Evolutionary conservation across 1,140 invertebrate species (phyloP).

Genomic region (Colletes gigas): DNA sequence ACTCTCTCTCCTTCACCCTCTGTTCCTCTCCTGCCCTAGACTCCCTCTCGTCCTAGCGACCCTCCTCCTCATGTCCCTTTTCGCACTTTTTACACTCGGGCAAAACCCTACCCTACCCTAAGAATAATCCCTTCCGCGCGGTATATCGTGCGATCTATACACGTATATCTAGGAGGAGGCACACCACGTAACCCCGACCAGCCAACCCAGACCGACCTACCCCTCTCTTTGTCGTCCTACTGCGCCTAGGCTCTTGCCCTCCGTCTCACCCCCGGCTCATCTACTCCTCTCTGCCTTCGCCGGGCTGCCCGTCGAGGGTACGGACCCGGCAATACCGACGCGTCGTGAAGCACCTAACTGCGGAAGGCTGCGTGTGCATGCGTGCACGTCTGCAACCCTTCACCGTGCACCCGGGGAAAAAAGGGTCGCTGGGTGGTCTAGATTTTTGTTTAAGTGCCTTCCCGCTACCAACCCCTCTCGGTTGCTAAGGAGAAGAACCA

Average conservation of each 20-base stretch:
- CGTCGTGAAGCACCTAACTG: constrained; percentile 56
- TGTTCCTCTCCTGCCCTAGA: constrained; percentile 49
- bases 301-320: constrained; percentile 17
- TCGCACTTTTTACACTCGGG: constrained; percentile 71
- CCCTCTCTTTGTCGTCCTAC: constrained; percentile 52
- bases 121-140: constrained; percentile 68
- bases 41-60: constrained; percentile 57
- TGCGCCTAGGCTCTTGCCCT: constrained; percentile 21
- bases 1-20: constrained; percentile 36
- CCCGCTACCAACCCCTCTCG: constrained; percentile 33
- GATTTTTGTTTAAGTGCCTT: constrained; percentile 72
- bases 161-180: constrained; percentile 52
- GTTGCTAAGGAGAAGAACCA: constrained; percentile 59
- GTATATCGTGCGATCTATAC: constrained; percentile 69
- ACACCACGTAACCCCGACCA: constrained; percentile 46
- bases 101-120: constrained; percentile 69
- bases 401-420: constrained; percentile 55
- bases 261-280: constrained; percentile 19
- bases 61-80: constrained; percentile 62
- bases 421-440: constrained; percentile 77
- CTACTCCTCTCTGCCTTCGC: constrained; percentile 40
- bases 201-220: constrained; percentile 53
- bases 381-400: constrained; percentile 63
- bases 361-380: constrained; percentile 49
- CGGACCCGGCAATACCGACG: constrained; percentile 32